Percentiles rank a stretch among this genome's conserved stretches.
These are phyloP conservation scores for Calcarius lapponicus DNA, from an alignment of 2,797 vertebrate genomes.

Conservation along the genomic window DNA sequence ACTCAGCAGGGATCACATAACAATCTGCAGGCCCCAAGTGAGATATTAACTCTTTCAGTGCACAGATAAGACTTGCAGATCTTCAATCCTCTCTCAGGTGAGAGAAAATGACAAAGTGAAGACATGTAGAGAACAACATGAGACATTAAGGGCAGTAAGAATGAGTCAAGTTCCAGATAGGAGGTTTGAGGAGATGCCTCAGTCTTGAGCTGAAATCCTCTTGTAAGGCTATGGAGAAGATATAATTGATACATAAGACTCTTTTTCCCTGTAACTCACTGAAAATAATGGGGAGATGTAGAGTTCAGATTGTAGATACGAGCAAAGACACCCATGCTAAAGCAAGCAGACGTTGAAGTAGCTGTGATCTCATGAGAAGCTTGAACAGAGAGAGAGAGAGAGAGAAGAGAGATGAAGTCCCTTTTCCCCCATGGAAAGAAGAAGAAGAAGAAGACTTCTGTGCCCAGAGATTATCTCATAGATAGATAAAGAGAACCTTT, in stretches of 20 bases:
- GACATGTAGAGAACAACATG: neutral
- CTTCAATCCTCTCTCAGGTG: neutral
- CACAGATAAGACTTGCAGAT: neutral
- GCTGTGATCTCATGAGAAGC: neutral
- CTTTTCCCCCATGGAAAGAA: neutral
- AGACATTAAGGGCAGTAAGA: neutral
- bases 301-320: rapidly evolving
- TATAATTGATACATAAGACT: neutral
- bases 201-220: neutral
- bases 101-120: neutral
- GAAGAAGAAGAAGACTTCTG: neutral
- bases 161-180: neutral
- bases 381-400: neutral
- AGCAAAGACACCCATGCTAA: neutral
- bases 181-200: neutral
- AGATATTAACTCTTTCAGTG: neutral
- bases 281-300: neutral
- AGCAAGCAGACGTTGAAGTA: neutral
- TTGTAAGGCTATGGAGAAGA: neutral
- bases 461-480: neutral
- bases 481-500: neutral
- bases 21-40: too few species aligned
- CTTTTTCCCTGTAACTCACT: neutral
- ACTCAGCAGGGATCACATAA: rapidly evolving
- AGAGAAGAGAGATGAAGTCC: neutral